Conservation (phyloP, 53 echinoderm and acorn worm species). For the Hippasteria phrygiana region DNA sequence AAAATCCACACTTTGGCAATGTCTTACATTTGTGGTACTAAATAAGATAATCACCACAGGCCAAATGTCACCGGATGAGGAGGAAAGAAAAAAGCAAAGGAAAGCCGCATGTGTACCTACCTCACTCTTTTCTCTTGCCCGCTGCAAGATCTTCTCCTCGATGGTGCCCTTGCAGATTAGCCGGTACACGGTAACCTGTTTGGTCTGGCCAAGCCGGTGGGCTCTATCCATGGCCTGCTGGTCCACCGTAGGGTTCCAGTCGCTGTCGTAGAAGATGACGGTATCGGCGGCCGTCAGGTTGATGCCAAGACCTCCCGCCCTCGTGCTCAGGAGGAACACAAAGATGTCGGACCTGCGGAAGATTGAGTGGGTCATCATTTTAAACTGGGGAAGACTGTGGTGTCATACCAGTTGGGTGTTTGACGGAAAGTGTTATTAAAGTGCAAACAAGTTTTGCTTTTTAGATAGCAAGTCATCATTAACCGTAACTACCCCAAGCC, state of each 20-base stretch:
- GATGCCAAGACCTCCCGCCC: conserved; percentile 97
- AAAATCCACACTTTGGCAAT: too few species aligned
- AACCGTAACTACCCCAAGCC: too few species aligned
- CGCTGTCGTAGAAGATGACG: conserved; percentile 99
- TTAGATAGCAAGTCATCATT: too few species aligned
- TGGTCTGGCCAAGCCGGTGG: conserved; percentile 97
- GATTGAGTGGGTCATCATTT: too few species aligned
- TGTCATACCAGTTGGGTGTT: too few species aligned
- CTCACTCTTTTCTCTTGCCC: conserved; percentile 98
- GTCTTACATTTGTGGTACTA: too few species aligned
- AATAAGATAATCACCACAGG: too few species aligned
- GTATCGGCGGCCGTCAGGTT: conserved; percentile 98
- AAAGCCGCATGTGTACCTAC: conserved; percentile 54
- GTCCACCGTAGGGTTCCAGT: conserved; percentile 99
- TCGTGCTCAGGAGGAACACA: conserved; percentile 95
- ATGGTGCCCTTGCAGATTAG: conserved; percentile 97
- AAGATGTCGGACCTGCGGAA: conserved; percentile 89
- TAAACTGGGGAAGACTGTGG: too few species aligned
- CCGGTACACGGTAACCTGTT: conserved; percentile 97
- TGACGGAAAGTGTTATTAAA: too few species aligned
- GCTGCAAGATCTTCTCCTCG: conserved; percentile 91
- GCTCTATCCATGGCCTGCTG: conserved; percentile 99
- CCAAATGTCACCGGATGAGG: too few species aligned
- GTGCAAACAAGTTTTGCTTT: too few species aligned
- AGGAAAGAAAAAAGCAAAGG: not conserved